A percentile compares a stretch with the other conserved stretches of the same genome.
Conservation (phyloP, 2,888 invertebrate species). For the Liodrosophila aerea region DNA sequence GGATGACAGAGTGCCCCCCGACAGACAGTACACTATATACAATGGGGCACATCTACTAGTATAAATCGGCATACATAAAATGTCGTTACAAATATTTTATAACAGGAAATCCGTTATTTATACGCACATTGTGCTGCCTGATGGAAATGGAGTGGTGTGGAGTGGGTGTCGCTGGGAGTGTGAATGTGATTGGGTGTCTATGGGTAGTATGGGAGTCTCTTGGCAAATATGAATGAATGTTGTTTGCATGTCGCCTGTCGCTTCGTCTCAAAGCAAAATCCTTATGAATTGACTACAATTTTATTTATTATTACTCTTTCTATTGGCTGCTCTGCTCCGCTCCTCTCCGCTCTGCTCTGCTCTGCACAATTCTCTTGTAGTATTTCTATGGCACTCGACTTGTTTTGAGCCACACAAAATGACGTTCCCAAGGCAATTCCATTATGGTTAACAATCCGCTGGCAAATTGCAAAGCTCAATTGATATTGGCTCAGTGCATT, state of each 20-base stretch:
- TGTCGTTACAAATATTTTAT: conserved; percentile 77
- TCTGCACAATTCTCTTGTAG: conserved; percentile 3
- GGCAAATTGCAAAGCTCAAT: conserved; percentile 72
- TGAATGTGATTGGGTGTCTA: conserved; percentile 7
- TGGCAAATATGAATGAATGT: conserved; percentile 76
- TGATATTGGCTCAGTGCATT: conserved; percentile 59
- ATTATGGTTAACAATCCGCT: conserved; percentile 62
- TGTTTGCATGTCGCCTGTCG: conserved; percentile 60
- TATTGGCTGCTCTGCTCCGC: conserved; percentile 47
- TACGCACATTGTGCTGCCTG: conserved; percentile 70
- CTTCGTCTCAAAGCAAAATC: conserved; percentile 53
- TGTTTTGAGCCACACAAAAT: conserved; percentile 70
- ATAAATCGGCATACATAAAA: conserved; percentile 72
- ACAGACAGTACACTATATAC: conserved; percentile 27
- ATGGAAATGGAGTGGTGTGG: conserved; percentile 27
- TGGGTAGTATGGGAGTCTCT: conserved; percentile 38
- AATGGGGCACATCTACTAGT: conserved; percentile 34
- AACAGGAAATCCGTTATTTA: conserved; percentile 77
- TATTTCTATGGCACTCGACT: conserved; percentile 62
- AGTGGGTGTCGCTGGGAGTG: conserved; percentile 3
- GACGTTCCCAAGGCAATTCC: conserved; percentile 75
- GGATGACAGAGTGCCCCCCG: conserved; percentile 10
- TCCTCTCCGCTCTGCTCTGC: conserved; percentile 18
- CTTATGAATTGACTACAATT: conserved; percentile 78
- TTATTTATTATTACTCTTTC: conserved; percentile 75